Evolutionary conservation across 2,888 invertebrate species (phyloP).

Genomic region (Cyclophora punctaria): DNA sequence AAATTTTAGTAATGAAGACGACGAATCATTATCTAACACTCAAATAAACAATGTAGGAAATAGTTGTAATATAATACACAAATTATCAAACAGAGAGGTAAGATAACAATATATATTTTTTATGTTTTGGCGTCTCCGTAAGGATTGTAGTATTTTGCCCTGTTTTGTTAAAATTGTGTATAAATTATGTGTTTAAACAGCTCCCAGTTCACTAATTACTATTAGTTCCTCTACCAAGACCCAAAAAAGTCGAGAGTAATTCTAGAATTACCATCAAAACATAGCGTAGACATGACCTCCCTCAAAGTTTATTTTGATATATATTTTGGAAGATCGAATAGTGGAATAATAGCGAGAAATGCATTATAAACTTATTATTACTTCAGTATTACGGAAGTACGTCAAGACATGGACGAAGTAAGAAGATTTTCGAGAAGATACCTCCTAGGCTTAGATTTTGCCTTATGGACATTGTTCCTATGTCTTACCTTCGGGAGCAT

Average conservation of each 20-base stretch:
- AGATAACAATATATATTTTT: constrained; percentile 32
- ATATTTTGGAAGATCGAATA: neutral
- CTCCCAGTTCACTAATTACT: too few species aligned
- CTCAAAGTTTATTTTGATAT: neutral
- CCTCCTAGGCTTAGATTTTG: constrained; percentile 76
- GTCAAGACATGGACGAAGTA: constrained; percentile 59
- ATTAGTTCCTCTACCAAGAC: neutral
- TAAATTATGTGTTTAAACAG: too few species aligned
- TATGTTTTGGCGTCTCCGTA: constrained; percentile 14
- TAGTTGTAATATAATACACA: constrained; percentile 60
- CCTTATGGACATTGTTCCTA: constrained; percentile 77
- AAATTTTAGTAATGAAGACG: constrained; percentile 40
- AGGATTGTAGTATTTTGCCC: constrained; percentile 24
- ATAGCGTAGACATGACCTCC: neutral
- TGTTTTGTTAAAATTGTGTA: constrained; percentile 13
- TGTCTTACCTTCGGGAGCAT: constrained; percentile 80
- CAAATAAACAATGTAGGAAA: constrained; percentile 36
- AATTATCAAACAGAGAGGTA: constrained; percentile 78
- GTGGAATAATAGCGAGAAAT: too few species aligned
- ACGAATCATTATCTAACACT: constrained; percentile 38
- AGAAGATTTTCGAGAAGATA: constrained; percentile 70
- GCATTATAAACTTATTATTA: neutral
- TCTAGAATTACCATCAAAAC: neutral
- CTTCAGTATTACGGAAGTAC: constrained; percentile 70
- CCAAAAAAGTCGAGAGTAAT: neutral